Base-by-base conservation (phyloP, 2,888 invertebrate genomes). In the Phytoseiulus persimilis region DNA sequence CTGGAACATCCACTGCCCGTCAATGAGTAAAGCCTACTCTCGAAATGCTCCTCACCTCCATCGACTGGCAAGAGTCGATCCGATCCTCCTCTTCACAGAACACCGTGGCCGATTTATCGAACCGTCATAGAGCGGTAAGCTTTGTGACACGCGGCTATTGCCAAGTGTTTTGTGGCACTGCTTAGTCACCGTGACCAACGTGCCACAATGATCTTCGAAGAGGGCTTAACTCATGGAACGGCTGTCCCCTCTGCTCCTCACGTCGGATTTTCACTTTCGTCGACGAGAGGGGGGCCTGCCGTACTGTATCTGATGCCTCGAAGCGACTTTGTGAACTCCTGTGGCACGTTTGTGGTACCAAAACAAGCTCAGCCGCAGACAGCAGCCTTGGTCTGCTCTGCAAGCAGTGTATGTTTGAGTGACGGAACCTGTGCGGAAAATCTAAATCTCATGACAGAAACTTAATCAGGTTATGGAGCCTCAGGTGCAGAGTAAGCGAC, bases 401-500 rank as follows among this genome's bases (percentile, higher is more conserved):
- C 14, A 23, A 23, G 65, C 28, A 39, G 65, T 65, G 5, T 2
- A 23, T 65, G 65, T 65, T 6, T 23, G 65, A 65, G 18, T 23
- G 65, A 2, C 18, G 65, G 18, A 65, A 65, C 11, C 65, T 11
- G 18, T 11, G 65, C 9, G 39, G 9, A 65, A 65, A 65, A 65
- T 65, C 5, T 39, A 28, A 14, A 18, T 65, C 28, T 23, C 28
- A 65, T 65, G 65, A 65, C 1, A 65, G 65, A 65, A 65, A 65
- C 65, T 65, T 28, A 65, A 14, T 65, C 65, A 65, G 28, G n/a
- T 32, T 23, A 87, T 87, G 87, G 87, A 87, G 32, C 39, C 39
- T 31, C 87, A 87, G 87, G 32, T 45, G 87, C 87, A 87, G 33
- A 87, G 87, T 32, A 87, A 87, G 33, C 87, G 87, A 3, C 87